Evolutionary conservation across 53 echinoderm and acorn worm species (phyloP).

Genomic region (Apostichopus leukothele): DNA sequence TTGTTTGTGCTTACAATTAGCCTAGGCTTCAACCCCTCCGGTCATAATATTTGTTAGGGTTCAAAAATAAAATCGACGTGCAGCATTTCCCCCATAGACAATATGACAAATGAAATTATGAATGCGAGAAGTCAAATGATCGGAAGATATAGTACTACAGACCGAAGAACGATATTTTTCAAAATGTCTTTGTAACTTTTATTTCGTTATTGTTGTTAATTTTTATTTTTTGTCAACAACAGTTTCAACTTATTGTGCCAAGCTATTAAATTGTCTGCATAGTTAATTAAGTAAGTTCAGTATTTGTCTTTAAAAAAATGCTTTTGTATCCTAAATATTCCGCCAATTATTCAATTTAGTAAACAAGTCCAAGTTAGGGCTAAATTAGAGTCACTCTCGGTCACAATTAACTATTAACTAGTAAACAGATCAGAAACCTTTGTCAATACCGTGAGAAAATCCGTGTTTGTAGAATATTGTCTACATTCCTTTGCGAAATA

Average conservation of each 20-base stretch:
- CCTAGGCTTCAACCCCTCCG: constrained; percentile 66
- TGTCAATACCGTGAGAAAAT: not conserved
- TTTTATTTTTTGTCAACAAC: not conserved
- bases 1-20: constrained; percentile 99
- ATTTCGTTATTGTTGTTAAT: not conserved
- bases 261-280: not conserved
- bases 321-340: not conserved
- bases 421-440: not conserved
- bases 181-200: not conserved
- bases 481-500: not conserved
- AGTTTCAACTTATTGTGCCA: not conserved
- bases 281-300: not conserved
- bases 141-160: not conserved
- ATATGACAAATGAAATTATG: not conserved
- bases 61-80: not conserved
- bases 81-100: not conserved
- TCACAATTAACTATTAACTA: not conserved
- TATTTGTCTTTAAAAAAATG: not conserved
- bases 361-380: not conserved
- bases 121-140: not conserved
- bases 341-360: not conserved
- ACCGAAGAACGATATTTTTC: not conserved
- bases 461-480: not conserved
- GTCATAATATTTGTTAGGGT: constrained; percentile 35
- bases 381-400: not conserved